These are phyloP conservation scores for Eristalis tenax DNA, from an alignment of 2,888 invertebrate species.

Conservation along the genomic window DNA sequence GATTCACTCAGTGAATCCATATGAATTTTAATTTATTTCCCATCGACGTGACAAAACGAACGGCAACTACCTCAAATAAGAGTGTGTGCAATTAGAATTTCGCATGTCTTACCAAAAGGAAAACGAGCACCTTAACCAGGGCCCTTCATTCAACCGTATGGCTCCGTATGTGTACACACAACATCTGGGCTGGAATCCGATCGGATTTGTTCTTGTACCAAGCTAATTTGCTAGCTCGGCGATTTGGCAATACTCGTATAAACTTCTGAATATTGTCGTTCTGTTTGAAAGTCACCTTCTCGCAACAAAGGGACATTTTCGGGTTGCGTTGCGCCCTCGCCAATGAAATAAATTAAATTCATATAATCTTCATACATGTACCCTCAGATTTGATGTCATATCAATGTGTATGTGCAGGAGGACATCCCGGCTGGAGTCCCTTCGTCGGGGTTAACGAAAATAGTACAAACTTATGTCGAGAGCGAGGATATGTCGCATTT, in stretches of 20 bases:
- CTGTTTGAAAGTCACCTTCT: constrained; percentile 19
- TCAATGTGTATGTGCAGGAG: constrained; percentile 32
- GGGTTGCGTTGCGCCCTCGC: neutral
- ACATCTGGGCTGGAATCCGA: constrained; percentile 29
- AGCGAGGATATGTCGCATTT: constrained; percentile 3
- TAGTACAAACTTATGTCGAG: constrained; percentile 56
- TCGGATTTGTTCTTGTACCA: constrained; percentile 59
- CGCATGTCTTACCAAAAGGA: constrained; percentile 23
- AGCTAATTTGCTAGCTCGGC: constrained; percentile 64
- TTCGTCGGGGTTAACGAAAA: constrained; percentile 44
- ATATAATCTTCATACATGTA: constrained; percentile 36
- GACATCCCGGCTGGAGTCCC: constrained; percentile 47
- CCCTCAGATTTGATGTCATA: constrained; percentile 62
- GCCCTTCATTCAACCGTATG: constrained; percentile 4
- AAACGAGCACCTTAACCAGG: constrained; percentile 33
- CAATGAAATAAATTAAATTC: constrained; percentile 67
- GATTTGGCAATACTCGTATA: constrained; percentile 37
- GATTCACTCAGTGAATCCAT: constrained; percentile 8
- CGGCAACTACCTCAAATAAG: constrained; percentile 20
- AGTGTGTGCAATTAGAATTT: constrained; percentile 30
- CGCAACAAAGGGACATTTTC: constrained; percentile 20
- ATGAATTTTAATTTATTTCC: constrained; percentile 55
- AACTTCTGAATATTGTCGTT: constrained; percentile 56
- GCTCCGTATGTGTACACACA: neutral
- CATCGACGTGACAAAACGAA: constrained; percentile 52